Conservation (phyloP, 2,888 invertebrate species). For the Craniophora ligustri region DNA sequence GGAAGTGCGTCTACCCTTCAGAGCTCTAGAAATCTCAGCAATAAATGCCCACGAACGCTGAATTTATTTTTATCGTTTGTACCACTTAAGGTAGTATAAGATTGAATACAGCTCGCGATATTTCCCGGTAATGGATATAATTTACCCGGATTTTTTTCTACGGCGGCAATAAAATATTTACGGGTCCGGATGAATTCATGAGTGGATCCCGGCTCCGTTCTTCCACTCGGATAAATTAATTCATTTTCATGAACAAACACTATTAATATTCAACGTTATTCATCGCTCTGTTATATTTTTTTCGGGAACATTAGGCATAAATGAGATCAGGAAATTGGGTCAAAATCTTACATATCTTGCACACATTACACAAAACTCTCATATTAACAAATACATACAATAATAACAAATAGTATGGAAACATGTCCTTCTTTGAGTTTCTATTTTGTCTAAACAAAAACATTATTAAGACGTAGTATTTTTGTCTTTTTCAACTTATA, state of each 20-base stretch:
- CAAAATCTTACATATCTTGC: constrained; percentile 6
- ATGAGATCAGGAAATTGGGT: constrained; percentile 19
- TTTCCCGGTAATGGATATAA: constrained; percentile 72
- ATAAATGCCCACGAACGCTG: constrained; percentile 85
- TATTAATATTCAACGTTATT: constrained; percentile 69
- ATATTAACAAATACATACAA: too few species aligned
- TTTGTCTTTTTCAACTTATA: too few species aligned
- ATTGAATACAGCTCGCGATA: constrained; percentile 85
- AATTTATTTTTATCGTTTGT: constrained; percentile 87
- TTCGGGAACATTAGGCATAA: constrained; percentile 21
- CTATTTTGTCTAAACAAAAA: too few species aligned
- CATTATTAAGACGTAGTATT: too few species aligned
- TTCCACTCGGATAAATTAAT: constrained; percentile 80
- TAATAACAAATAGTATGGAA: too few species aligned
- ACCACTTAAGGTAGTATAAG: constrained; percentile 87
- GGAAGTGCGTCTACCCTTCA: constrained; percentile 61
- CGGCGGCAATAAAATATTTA: constrained; percentile 84
- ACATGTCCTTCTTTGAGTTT: too few species aligned
- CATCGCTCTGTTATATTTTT: constrained; percentile 49
- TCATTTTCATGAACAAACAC: constrained; percentile 80
- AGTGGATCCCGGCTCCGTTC: constrained; percentile 73
- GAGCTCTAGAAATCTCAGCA: constrained; percentile 84
- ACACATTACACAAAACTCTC: not conserved
- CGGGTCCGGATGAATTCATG: constrained; percentile 81
- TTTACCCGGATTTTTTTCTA: constrained; percentile 80